A percentile compares a stretch with the other conserved stretches of the same genome.
Evolutionary conservation across 2,888 invertebrate species (phyloP).

Genomic region (Scaeva pyrastri): DNA sequence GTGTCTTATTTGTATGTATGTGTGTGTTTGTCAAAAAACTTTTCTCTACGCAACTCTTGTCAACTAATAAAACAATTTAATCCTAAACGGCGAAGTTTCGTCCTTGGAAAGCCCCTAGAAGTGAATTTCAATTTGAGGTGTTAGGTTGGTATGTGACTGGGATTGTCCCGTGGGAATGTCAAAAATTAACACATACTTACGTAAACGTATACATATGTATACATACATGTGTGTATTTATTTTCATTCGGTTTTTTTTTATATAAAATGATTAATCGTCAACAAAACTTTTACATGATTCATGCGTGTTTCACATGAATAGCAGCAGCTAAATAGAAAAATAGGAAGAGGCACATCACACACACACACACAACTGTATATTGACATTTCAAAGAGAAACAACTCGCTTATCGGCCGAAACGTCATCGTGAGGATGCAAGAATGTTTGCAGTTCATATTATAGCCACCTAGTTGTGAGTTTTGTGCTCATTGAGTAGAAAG

Average conservation of each 20-base stretch:
- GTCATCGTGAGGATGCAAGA: conserved; percentile 46
- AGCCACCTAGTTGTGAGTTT: not conserved
- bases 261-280: conserved; percentile 58
- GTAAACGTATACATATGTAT: not conserved
- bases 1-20: not conserved
- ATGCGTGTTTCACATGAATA: conserved; percentile 26
- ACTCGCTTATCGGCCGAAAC: conserved; percentile 41
- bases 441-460: conserved; percentile 30
- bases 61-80: conserved; percentile 63
- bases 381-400: not conserved
- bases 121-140: conserved; percentile 51
- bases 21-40: not conserved
- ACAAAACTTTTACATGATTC: conserved; percentile 30
- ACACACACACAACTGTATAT: not conserved
- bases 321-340: not conserved
- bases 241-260: too few species aligned
- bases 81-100: conserved; percentile 26
- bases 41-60: conserved; percentile 44
- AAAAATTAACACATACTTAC: conserved; percentile 1
- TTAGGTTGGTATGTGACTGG: conserved; percentile 21
- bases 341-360: too few species aligned
- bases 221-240: too few species aligned
- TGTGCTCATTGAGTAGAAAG: conserved; percentile 1
- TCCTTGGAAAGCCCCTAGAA: conserved; percentile 15
- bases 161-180: not conserved